A percentile compares a stretch with the other conserved stretches of the same genome.
These are phyloP conservation scores for Cataglyphis livida DNA, from an alignment of 2,888 invertebrate species.

Conservation along the genomic window DNA sequence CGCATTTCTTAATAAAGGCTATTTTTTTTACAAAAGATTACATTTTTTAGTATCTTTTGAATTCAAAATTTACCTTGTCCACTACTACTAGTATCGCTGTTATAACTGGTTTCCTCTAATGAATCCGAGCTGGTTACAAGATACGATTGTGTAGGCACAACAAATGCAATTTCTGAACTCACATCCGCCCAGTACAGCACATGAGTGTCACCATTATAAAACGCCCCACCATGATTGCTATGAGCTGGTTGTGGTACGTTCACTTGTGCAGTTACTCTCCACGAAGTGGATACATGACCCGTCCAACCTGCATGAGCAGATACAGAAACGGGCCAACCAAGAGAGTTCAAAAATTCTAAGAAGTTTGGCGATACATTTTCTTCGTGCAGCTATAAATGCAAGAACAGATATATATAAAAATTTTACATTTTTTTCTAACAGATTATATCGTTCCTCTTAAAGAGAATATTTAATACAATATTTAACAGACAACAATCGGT, in stretches of 20 bases:
- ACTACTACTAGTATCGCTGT: constrained; percentile 77
- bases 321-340: constrained; percentile 96
- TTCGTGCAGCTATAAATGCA: constrained; percentile 81
- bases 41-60: not conserved
- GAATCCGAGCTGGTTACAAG: constrained; percentile 74
- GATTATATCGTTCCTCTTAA: not conserved
- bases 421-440: not conserved
- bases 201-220: constrained; percentile 94
- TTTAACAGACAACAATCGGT: not conserved
- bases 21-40: not conserved
- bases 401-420: not conserved
- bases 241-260: constrained; percentile 75
- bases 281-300: constrained; percentile 95
- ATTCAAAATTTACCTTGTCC: constrained; percentile 75
- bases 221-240: constrained; percentile 88
- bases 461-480: not conserved
- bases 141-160: constrained; percentile 90
- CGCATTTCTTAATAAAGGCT: not conserved
- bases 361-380: constrained; percentile 86
- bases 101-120: constrained; percentile 79
- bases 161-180: constrained; percentile 97
- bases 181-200: constrained; percentile 98
- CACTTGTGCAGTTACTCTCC: constrained; percentile 87
- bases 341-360: constrained; percentile 87
- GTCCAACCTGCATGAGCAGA: constrained; percentile 97